Base-by-base conservation (phyloP, 2,888 invertebrate species). In the Drosophila recens region DNA sequence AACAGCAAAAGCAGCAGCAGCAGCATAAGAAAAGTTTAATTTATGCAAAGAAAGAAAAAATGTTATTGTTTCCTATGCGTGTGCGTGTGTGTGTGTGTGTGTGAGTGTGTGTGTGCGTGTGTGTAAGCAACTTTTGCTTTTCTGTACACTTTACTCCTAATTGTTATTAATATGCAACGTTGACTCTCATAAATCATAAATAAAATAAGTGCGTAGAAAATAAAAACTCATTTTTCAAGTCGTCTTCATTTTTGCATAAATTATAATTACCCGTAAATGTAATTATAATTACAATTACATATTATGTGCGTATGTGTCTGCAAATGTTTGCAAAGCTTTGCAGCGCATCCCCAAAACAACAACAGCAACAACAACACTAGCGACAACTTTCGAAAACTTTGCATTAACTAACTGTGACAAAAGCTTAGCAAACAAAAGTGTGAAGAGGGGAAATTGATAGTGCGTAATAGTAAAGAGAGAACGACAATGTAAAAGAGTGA, bases 141-240 rank as follows among this genome's bases (percentile, higher is more conserved):
- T 75, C 62, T 59, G 46, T 73, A 63, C 66, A 80, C 53, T 88
- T 81, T 34, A 73, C 45, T 73, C 68, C 73, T 79, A 80, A 78
- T 78, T 80, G 81, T 73, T 80, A 88, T 89, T 88, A 88, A 88
- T 90, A 88, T 89, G 87, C 90, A 80, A 76, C 71, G 71, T 72
- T 68, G 71, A 74, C 74, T 65, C 74, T 72, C 82, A 67, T 89
- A 88, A 89, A 83, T 81, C 87, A 84, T 86, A 82, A 40, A 48
- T 13, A 68, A 69, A 88, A 27, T 27, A 27, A 84, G 82, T 84
- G 84, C 89, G 89, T 89, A 82, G 57, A 75, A 69, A 69, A 80
- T 53, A 59, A 54, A 52, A 64, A 58, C 33, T 23, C 20, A 52
- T 56, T 63, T 72, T 72, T 63, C 56, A 57, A 67, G 30, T 58